Evolutionary conservation across 2,797 vertebrate species (phyloP).

Genomic region (Hydrocynus forskahlii): DNA sequence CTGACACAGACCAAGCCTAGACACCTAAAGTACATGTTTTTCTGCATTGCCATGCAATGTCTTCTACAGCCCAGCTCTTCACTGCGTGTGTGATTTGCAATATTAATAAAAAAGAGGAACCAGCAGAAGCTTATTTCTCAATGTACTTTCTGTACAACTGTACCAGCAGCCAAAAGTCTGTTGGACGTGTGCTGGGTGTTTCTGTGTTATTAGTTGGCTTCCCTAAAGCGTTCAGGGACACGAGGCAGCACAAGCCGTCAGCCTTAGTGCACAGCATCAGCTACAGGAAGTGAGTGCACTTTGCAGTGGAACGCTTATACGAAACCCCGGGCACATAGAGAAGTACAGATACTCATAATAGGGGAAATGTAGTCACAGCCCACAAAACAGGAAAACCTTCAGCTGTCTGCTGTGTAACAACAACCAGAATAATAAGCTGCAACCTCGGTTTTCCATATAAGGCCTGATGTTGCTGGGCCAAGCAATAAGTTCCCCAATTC

Average conservation of each 20-base stretch:
- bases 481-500: neutral
- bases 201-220: neutral
- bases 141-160: neutral
- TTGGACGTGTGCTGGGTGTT: neutral
- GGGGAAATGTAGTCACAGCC: conserved; percentile 46
- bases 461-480: neutral
- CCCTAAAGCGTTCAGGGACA: neutral
- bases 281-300: conserved; percentile 65
- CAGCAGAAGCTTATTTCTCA: neutral
- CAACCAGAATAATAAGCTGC: conserved; percentile 40
- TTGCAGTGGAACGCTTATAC: conserved; percentile 25
- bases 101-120: neutral
- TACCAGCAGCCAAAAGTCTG: neutral
- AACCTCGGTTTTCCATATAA: conserved; percentile 65
- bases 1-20: neutral
- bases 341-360: conserved; percentile 45
- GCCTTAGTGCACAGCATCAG: neutral
- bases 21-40: neutral
- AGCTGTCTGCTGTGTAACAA: conserved; percentile 34
- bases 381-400: conserved; percentile 75
- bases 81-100: too few species aligned
- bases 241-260: neutral
- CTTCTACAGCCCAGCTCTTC: neutral
- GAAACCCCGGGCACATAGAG: conserved; percentile 45
- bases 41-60: too few species aligned